phyloP scores from a whole-genome alignment of 2,113 vertebrate species.

The Coptodon rendalli region DNA sequence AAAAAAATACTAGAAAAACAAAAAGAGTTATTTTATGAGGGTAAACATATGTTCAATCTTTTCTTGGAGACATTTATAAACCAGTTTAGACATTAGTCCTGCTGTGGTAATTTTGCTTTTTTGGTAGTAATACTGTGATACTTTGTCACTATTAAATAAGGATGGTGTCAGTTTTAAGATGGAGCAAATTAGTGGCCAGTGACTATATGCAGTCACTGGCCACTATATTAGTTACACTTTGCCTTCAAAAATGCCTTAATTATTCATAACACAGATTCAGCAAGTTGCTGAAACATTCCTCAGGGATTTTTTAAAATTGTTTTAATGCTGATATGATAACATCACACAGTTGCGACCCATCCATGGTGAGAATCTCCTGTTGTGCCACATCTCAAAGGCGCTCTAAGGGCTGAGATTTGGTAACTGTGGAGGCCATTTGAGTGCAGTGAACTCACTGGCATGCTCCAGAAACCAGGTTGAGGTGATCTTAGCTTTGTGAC shows the following conservation, averaged over 20 bases:
- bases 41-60: conserved; percentile 29
- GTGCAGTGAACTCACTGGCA: background rate
- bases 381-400: background rate
- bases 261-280: background rate
- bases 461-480: background rate
- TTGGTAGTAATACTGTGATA: background rate
- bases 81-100: conserved; percentile 16
- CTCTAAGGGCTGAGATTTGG: background rate
- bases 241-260: background rate
- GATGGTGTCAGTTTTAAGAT: background rate
- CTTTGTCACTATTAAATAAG: background rate
- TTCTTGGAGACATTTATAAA: conserved; percentile 30
- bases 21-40: conserved; percentile 8
- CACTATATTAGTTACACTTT: background rate
- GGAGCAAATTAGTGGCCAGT: background rate
- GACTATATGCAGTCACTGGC: background rate
- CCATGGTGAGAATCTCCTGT: background rate
- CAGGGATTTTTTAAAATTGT: rapidly evolving
- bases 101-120: background rate
- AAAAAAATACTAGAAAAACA: background rate
- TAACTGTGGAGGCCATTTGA: background rate
- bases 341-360: background rate
- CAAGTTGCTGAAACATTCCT: background rate
- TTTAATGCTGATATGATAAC: background rate
- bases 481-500: background rate